Evolutionary conservation across 2,797 vertebrate genomes (phyloP), one percentile per base, ranked within the genome.

Genomic region (Thunnus albacares): DNA sequence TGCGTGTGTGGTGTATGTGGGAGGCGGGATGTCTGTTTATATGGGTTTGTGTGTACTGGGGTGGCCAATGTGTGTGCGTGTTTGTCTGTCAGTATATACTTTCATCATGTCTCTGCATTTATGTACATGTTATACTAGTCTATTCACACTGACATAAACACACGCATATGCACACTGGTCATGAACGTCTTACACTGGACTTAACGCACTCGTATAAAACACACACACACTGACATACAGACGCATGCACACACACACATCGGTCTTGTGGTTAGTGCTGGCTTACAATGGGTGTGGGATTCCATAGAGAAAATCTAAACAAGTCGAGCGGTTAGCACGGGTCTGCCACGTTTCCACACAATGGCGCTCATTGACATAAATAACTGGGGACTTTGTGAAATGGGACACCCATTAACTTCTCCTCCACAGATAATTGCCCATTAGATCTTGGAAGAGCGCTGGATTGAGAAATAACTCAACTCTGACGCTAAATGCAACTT

Each of bases 271-370:
- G 92, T 93, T 90, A 81, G 81, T 51, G 74, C 92, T 92, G 93
- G 92, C 94, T 92, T 89, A 93, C 92, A 92, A 91, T 92, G 91
- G 89, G 89, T 89, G 83, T 94, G 93, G 90, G 90, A 92, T 94
- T 94, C 91, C 92, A 90, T 91, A 80, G 87, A 90, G 92, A 93
- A 90, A 91, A 92, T 90, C 91, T 90, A 90, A 94, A 92, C 89
- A 91, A 92, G 92, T 83, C 69, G 55, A 85, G 92, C 69, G 92
- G 92, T 93, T 92, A 87, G 88, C 87, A 77, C 82, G 87, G 86
- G 79, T 79, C 89, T 91, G 93, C 91, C 92, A 92, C 89, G 90
- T 93, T 94, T 94, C 91, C 93, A 94, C 92, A 94, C 92, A 93
- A 92, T 89, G 92, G 82, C 80, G 87, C 84, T 93, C 91, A 89